Evolutionary conservation across 2,113 vertebrate species (phyloP).

Genomic region (Natator depressus): DNA sequence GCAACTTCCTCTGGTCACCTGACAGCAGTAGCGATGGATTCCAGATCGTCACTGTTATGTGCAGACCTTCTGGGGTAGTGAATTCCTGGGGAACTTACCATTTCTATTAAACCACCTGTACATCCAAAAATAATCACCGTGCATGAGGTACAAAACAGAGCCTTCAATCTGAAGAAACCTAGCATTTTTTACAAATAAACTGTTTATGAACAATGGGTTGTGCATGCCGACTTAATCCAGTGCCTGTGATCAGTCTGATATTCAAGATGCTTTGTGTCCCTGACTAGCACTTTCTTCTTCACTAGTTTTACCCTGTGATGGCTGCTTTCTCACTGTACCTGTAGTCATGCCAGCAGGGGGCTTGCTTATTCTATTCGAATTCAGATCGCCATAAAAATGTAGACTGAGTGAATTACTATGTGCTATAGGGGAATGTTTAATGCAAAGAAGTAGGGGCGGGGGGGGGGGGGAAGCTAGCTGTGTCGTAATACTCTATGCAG

Average conservation of each 20-base stretch:
- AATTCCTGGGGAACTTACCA: background rate
- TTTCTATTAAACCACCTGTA: background rate
- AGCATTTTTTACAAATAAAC: background rate
- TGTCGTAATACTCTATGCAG: rapidly evolving
- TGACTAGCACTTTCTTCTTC: background rate
- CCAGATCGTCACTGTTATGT: background rate
- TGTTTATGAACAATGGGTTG: background rate
- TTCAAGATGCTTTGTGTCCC: background rate
- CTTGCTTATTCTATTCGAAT: background rate
- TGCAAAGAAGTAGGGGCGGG: background rate
- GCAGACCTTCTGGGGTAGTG: background rate
- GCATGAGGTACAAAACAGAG: background rate
- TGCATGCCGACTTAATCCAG: background rate
- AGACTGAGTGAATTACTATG: background rate
- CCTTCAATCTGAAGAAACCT: background rate
- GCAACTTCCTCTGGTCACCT: background rate
- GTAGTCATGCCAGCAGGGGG: background rate
- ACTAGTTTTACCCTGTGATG: background rate
- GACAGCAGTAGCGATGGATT: background rate
- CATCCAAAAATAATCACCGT: background rate
- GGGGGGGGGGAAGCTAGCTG: background rate
- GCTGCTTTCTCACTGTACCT: background rate
- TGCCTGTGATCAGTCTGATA: background rate
- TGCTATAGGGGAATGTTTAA: background rate
- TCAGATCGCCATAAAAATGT: rapidly evolving